Base-by-base conservation (phyloP, 2,888 invertebrate species). In the Drosophila affinis region DNA sequence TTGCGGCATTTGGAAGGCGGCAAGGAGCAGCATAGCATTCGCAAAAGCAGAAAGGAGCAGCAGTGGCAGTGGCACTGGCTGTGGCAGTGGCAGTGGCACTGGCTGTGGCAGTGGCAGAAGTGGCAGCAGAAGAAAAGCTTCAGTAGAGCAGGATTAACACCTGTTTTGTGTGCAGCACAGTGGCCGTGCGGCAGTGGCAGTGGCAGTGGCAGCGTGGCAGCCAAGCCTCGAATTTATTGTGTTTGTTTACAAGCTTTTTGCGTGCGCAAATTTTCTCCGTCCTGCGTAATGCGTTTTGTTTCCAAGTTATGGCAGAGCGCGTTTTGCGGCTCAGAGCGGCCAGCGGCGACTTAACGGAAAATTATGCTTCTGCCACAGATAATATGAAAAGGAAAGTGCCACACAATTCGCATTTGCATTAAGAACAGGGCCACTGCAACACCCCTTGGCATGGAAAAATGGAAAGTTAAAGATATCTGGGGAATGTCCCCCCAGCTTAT, bases 201-300 rank as follows among this genome's bases (percentile, higher is more conserved):
- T 32, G 32, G 32, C 32, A 3, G 32, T 14, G 39, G 39, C 39
- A 6, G n/a, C 7, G 39, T 14, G 39, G 39, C 39, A n/a, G 73
- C 79, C 82, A 83, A 83, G 87, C 84, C 79, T 74, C 60, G 68
- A 86, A 83, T 83, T 83, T 83, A 83, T 83, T 83, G 81, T 86
- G 78, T 86, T 83, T 83, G 83, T 86, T 86, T 83, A 84, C 84
- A 83, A 81, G 83, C 84, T 86, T 83, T 86, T 79, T 83, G 81
- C 87, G 81, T 86, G 76, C 79, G 76, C 83, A 83, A 70, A 39
- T 39, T 14, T 53, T 62, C 34, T 62, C 34, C 24, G 47, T 51
- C n/a, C 44, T n/a, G 18, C 18, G n/a, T 17, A 24, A 21, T 46
- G n/a, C 18, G 10, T 57, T 48, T 48, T 29, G 10, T 53, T 12